Conservation (phyloP, 2,888 invertebrate species). For the Drosophila pegasa region DNA sequence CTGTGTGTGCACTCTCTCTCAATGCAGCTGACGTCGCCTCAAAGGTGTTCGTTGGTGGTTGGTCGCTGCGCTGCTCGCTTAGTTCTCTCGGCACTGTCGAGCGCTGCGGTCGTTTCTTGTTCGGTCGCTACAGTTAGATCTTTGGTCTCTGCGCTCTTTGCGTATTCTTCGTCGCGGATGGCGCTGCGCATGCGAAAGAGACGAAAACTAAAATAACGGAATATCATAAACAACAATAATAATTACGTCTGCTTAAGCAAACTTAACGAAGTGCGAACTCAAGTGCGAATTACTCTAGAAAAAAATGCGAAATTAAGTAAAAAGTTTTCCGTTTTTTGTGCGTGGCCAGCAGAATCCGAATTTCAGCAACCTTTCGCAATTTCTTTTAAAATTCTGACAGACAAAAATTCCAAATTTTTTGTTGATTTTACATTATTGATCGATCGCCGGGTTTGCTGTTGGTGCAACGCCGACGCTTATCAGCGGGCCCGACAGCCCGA, state of each 20-base stretch:
- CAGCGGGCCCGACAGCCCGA: constrained; percentile 25
- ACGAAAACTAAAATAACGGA: constrained; percentile 7
- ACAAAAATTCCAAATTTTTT: constrained; percentile 39
- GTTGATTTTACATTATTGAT: constrained; percentile 62
- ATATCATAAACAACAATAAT: constrained; percentile 35
- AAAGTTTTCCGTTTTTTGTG: constrained; percentile 28
- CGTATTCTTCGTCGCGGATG: neutral
- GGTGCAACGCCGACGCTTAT: constrained; percentile 56
- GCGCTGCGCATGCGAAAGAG: constrained; percentile 59
- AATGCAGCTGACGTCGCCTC: constrained; percentile 2
- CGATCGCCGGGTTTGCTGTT: constrained; percentile 40
- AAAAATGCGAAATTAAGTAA: neutral
- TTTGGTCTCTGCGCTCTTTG: constrained; percentile 6
- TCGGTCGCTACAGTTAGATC: neutral
- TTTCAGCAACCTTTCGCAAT: constrained; percentile 47
- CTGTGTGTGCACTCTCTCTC: constrained; percentile 26
- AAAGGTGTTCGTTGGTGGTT: constrained; percentile 24
- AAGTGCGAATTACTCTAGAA: constrained; percentile 42
- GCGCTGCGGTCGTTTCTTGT: constrained; percentile 23
- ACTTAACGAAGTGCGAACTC: constrained; percentile 30
- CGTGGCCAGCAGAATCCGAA: constrained; percentile 64
- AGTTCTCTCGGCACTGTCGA: constrained; percentile 52
- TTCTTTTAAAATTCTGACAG: constrained; percentile 29
- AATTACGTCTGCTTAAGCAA: constrained; percentile 47
- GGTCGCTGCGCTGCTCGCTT: constrained; percentile 17